A percentile compares a stretch with the other conserved stretches of the same genome.
phyloP scores from a whole-genome alignment of 2,113 vertebrate species.

The Mesoclemmys tuberculata region DNA sequence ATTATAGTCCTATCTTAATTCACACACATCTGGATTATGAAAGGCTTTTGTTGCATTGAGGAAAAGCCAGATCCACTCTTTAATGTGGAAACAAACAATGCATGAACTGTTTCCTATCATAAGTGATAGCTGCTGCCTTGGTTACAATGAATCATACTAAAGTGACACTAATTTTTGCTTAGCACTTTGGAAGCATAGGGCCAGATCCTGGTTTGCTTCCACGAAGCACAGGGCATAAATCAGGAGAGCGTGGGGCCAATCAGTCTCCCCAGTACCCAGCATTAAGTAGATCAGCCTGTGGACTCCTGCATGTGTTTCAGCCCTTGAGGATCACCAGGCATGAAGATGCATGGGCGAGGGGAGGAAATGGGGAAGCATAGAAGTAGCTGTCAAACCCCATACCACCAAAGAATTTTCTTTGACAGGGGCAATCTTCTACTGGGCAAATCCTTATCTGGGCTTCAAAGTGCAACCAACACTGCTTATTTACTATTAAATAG shows the following conservation, averaged over 20 bases:
- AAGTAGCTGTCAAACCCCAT: neutral
- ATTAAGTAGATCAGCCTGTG: neutral
- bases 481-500: neutral
- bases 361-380: rapidly evolving
- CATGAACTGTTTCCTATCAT: neutral
- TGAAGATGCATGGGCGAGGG: rapidly evolving
- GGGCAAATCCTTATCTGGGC: neutral
- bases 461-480: rapidly evolving
- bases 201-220: neutral
- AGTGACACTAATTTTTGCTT: neutral
- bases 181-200: neutral
- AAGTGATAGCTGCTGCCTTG: neutral
- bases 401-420: neutral
- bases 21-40: neutral
- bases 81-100: neutral
- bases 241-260: neutral
- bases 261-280: neutral
- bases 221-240: neutral
- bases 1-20: neutral
- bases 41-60: neutral
- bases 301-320: neutral
- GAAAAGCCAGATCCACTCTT: neutral
- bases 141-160: neutral
- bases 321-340: neutral
- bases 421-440: neutral